Base-by-base conservation (phyloP, 1,140 invertebrate species). In the Drosophila elegans region DNA sequence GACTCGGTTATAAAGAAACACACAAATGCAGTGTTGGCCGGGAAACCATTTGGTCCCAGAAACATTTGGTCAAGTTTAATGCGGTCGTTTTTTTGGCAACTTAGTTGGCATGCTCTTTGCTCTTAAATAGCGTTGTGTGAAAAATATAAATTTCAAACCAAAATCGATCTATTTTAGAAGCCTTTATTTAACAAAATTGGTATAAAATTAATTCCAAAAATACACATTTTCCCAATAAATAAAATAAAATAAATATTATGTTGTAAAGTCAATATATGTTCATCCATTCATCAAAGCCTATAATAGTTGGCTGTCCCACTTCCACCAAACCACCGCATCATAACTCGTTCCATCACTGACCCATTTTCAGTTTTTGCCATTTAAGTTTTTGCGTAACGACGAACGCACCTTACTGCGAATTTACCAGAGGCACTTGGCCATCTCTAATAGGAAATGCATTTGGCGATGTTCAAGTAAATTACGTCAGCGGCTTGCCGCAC, bases 401-500 rank as follows among this genome's bases (percentile, higher is more conserved):
- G 25, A 69, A 69, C 67, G 67, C 67, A 71, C 67, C 67, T 71
- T 71, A 64, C 52, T 56, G 34, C 49, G 25, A 53, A 11, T 38
- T 53, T 34, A 16, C 29, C 21, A 38, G 16, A 36, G 38, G 34
- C 59, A 75, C 52, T 57, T 66, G 52, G 39, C 41, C 73, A 75
- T 75, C 73, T 75, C 71, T 66, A 66, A 74, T 75, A 56, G 54
- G 49, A 82, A 88, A 88, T 88, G 83, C 83, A 86, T 88, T 88
- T 82, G 72, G 39, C 66, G 71, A 79, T 67, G 83, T 61, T 86
- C 59, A 80, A 75, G 83, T 82, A 74, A 81, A 79, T 86, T 86
- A 81, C 82, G 83, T 88, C 83, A 86, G 82, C 74, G 83, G 74
- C 71, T 86, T 72, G 78, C 49, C 67, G 42, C 69, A 85, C 60